Evolutionary conservation across 1,140 invertebrate species (phyloP).

Genomic region (Drosophila serrata): DNA sequence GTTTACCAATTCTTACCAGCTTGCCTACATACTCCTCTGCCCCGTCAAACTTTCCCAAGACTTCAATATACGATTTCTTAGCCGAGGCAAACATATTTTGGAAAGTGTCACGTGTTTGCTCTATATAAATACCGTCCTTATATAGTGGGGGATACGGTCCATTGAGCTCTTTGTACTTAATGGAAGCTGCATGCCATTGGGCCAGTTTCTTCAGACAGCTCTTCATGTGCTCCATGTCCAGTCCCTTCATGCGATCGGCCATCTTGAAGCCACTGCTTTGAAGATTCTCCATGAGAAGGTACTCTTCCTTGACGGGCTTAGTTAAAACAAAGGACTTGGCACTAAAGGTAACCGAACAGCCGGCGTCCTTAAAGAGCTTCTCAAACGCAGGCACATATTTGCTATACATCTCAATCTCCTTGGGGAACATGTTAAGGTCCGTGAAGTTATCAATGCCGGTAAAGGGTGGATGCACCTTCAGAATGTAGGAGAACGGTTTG

Average conservation of each 20-base stretch:
- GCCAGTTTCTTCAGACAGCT: slow-evolving; percentile 86
- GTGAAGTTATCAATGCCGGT: slow-evolving; percentile 10
- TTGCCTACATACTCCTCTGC: slow-evolving; percentile 37
- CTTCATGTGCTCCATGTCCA: slow-evolving; percentile 86
- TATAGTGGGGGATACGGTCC: slow-evolving; percentile 42
- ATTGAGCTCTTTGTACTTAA: slow-evolving; percentile 61
- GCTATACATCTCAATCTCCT: slow-evolving; percentile 45
- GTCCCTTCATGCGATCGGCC: slow-evolving; percentile 71
- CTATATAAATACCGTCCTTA: slow-evolving; percentile 36
- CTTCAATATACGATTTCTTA: slow-evolving; percentile 13
- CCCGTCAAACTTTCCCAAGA: slow-evolving; percentile 26
- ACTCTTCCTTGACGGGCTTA: slow-evolving; percentile 28
- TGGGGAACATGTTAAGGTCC: slow-evolving; percentile 43
- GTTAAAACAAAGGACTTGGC: slow-evolving; percentile 34
- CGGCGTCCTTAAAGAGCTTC: slow-evolving; percentile 39
- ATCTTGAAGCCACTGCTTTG: slow-evolving; percentile 37
- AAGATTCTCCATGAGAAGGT: slow-evolving; percentile 49
- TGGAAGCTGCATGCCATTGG: slow-evolving; percentile 87
- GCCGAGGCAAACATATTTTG: slow-evolving; percentile 14
- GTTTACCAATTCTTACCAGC: slow-evolving; percentile 32
- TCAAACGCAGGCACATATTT: slow-evolving; percentile 50
- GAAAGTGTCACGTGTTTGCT: slow-evolving; percentile 21
- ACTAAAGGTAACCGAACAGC: slow-evolving; percentile 34
- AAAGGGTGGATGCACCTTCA: slow-evolving; percentile 25
- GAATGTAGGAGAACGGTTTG: slow-evolving; percentile 46